Evolutionary conservation across 2,888 invertebrate genomes (phyloP), one percentile per base, ranked within the genome.

Genomic region (Anticlea derivata): DNA sequence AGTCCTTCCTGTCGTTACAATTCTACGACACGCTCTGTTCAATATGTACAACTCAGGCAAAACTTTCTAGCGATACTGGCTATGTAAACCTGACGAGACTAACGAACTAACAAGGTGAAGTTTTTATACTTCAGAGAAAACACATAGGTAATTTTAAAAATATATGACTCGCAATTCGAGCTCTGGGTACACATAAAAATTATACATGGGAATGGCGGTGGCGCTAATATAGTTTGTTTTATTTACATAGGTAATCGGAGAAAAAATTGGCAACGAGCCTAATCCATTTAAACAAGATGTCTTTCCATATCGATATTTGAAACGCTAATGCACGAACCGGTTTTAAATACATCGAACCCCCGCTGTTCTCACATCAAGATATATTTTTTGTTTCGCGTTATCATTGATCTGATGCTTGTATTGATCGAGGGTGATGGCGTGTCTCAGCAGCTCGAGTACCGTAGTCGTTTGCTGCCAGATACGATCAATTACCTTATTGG

Each of bases 221-320:
- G 78, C 78, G 79, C 78, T 82, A 73, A 78, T 75, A 75, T 68
- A 65, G 66, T 73, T 70, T 71, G 75, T 75, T 83, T 81, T 82
- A 84, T 86, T 85, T 82, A 83, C 83, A 85, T 73, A n/a, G n/a
- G n/a, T n/a, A 73, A 53, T 73, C 48, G 52, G 63, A 64, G 67
- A 78, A 86, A 86, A 84, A 81, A 75, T 85, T 87, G 88, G 88
- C 87, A 75, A 55, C 43, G 60, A 43, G 78, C 86, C 86, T 80
- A 78, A 73, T 67, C 63, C 35, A 56, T 66, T 35, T 17, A 65
- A 65, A 65, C 71, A 67, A 63, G 66, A 70, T 61, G 63, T 68
- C 65, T 67, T 65, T 50, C 66, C 64, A 65, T 65, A 68, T 66
- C 66, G 66, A 72, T 74, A 76, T 73, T 74, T 66, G 66, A 75